A percentile compares a stretch with the other conserved stretches of the same genome.
These are phyloP conservation scores for Hanleya hanleyi DNA, from an alignment of 2,888 invertebrate genomes.

Conservation along the genomic window DNA sequence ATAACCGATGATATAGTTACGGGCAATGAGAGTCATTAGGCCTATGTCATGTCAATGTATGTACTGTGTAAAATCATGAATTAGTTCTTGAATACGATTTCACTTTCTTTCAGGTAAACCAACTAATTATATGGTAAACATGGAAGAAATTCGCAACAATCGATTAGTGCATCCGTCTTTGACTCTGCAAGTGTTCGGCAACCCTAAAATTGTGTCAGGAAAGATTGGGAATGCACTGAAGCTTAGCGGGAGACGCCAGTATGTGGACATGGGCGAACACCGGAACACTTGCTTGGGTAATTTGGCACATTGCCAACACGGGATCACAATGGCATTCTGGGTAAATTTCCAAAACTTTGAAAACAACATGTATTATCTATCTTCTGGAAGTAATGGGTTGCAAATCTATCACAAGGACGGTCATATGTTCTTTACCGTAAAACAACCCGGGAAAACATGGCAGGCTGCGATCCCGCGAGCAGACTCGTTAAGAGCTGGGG, in stretches of 20 bases:
- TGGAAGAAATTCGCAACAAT: slow-evolving; percentile 52
- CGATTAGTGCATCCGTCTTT: slow-evolving; percentile 44
- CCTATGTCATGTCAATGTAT: no score
- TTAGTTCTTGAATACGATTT: no score
- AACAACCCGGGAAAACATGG: slow-evolving; percentile 47
- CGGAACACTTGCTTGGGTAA: slow-evolving; percentile 65
- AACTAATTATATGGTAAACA: slow-evolving; percentile 46
- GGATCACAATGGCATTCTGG: slow-evolving; percentile 66
- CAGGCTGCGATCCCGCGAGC: slow-evolving; percentile 42
- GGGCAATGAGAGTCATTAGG: no score
- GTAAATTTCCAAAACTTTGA: slow-evolving; percentile 56
- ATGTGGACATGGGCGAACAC: slow-evolving; percentile 62
- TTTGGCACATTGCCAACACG: slow-evolving; percentile 57
- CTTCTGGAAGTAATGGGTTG: slow-evolving; percentile 62
- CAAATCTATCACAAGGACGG: slow-evolving; percentile 59
- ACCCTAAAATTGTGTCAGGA: slow-evolving; percentile 54
- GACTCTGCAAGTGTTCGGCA: slow-evolving; percentile 45
- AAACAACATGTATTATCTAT: slow-evolving; percentile 64
- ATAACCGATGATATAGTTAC: no score
- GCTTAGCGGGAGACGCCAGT: slow-evolving; percentile 63
- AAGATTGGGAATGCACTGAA: slow-evolving; percentile 59
- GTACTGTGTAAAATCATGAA: no score
- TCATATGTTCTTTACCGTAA: slow-evolving; percentile 50
- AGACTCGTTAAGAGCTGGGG: slow-evolving; percentile 29
- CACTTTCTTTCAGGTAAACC: slow-evolving; percentile 57